A percentile compares a stretch with the other conserved stretches of the same genome.
phyloP scores from a whole-genome alignment of 1,140 invertebrate genomes.

The Diorhabda carinulata region DNA sequence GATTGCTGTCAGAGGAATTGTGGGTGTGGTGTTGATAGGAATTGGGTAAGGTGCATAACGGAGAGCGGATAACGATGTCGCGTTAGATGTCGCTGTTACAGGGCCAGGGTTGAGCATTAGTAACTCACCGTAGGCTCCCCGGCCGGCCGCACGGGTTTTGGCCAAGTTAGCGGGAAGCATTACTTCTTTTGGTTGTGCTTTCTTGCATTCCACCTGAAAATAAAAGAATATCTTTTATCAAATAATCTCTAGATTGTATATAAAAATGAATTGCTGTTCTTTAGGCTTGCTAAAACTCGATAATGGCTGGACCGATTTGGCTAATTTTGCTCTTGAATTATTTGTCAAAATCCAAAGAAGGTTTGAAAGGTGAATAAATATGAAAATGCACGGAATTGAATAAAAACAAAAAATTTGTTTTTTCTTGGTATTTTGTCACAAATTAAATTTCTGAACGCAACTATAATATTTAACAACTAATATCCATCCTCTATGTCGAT shows the following conservation, averaged over 20 bases:
- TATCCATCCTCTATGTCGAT: too few species aligned
- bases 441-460: too few species aligned
- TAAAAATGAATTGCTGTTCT: conserved; percentile 12
- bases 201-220: conserved; percentile 97
- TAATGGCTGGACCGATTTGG: too few species aligned
- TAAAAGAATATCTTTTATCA: conserved; percentile 21
- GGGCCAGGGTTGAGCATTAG: conserved; percentile 69
- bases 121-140: conserved; percentile 94
- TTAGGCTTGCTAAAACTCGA: neutral
- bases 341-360: too few species aligned
- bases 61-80: conserved; percentile 61
- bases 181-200: conserved; percentile 98
- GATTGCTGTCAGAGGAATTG: conserved; percentile 41
- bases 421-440: too few species aligned
- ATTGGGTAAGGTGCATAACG: conserved; percentile 63
- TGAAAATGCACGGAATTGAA: too few species aligned
- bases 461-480: too few species aligned
- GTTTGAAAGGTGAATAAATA: too few species aligned
- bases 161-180: conserved; percentile 94
- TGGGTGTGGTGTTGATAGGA: conserved; percentile 50
- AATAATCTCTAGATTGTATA: neutral
- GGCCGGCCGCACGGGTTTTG: conserved; percentile 86
- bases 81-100: conserved; percentile 37
- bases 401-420: too few species aligned
- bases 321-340: too few species aligned